Evolutionary conservation across 2,113 vertebrate genomes (phyloP), one percentile per base, ranked within the genome.

Genomic region (Notothenia coriiceps): DNA sequence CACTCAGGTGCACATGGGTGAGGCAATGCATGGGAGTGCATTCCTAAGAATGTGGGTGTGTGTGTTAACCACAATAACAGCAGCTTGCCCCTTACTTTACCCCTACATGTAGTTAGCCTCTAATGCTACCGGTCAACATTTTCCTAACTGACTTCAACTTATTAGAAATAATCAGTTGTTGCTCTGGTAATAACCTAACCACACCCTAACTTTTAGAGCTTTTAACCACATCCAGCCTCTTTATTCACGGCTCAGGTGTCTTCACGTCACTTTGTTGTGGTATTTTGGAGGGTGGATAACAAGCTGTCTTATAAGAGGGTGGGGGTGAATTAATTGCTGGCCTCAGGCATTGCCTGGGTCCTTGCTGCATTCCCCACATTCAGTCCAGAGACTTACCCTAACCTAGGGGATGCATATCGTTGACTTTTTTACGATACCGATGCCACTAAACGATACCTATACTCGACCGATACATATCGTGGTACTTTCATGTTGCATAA

Each of bases 1-100:
- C 84, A 59, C 68, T 70, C 56, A 50, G 74, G 82, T 87, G 82
- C 60, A 71, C 56, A 77, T 95, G 95, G 96, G 98, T 98, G 97
- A 98, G 97, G 91, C 84, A n/a, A 74, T 73, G 92, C 88, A 90
- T 90, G 89, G 35, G 68, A 44, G 78, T 85, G 83, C 52, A 29
- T 66, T 63, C 59, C 51, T 66, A 35, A 77, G 25, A 57, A n/a
- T 72, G 44, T 77, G 74, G 55, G 56, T 10, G 57, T 59, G 76
- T 91, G 86, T 86, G 67, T 74, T 6, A 71, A 84, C 46, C 40
- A 1, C 25, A 72, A 52, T 89, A 84, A 88, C 77, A 0, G 17
- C 10, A 1, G 40, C 17, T 60, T 66, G 71, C 10, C 18, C 17
- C 62, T 62, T 69, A 82, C 75, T 56, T 1, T 6, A 18, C 52